Percentiles rank a stretch among this genome's conserved stretches.
Evolutionary conservation across 2,888 invertebrate species (phyloP).

Genomic region (Drosophila ustulata): DNA sequence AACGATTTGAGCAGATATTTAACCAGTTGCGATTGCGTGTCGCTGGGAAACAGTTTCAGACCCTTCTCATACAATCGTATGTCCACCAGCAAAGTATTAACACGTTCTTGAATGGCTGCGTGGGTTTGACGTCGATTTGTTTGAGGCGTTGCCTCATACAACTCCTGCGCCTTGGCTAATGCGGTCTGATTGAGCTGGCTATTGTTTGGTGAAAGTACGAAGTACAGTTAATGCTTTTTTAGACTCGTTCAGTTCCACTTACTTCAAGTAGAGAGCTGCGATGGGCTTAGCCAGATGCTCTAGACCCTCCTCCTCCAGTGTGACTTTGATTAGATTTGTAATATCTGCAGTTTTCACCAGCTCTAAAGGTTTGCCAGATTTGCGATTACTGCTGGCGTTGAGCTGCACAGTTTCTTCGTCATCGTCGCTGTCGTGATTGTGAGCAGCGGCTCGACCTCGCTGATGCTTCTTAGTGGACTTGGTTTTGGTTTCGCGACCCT

Average conservation of each 20-base stretch:
- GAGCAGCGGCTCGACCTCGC: slow-evolving; percentile 85
- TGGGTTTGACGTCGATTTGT: slow-evolving; percentile 91
- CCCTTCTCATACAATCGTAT: slow-evolving; percentile 93
- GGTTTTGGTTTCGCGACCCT: slow-evolving; percentile 97
- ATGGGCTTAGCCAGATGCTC: slow-evolving; percentile 90
- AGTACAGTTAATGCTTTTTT: not conserved
- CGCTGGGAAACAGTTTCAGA: slow-evolving; percentile 87
- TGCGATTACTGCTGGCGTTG: slow-evolving; percentile 84
- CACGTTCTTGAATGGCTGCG: slow-evolving; percentile 92
- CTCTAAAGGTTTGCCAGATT: slow-evolving; percentile 85
- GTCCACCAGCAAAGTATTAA: slow-evolving; percentile 91
- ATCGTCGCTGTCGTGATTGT: slow-evolving; percentile 86
- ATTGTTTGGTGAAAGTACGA: slow-evolving; percentile 4
- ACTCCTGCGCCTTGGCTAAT: slow-evolving; percentile 89
- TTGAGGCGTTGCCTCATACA: slow-evolving; percentile 91
- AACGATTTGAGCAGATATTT: slow-evolving; percentile 94
- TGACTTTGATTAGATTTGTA: slow-evolving; percentile 87
- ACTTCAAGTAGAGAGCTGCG: slow-evolving; percentile 89
- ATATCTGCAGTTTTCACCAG: slow-evolving; percentile 90
- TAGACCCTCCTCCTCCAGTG: slow-evolving; percentile 90
- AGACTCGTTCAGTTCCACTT: slow-evolving; percentile 34
- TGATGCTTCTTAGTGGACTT: slow-evolving; percentile 95
- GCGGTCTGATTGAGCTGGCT: slow-evolving; percentile 89
- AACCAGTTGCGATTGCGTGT: slow-evolving; percentile 89
- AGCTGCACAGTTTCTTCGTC: slow-evolving; percentile 87